phyloP scores from a whole-genome alignment of 2,797 vertebrate species.

The Cetoscarus ocellatus region DNA sequence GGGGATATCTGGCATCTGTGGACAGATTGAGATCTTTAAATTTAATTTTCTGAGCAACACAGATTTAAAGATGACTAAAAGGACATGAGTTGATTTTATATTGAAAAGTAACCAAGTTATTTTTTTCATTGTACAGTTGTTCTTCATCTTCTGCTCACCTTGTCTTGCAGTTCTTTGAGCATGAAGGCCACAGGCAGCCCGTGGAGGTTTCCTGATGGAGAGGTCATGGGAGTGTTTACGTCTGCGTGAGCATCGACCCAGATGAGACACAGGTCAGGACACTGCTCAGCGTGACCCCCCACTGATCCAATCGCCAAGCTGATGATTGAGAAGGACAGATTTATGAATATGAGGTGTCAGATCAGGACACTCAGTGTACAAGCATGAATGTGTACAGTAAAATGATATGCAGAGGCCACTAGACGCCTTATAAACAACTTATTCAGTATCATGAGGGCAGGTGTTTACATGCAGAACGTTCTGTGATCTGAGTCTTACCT shows the following conservation, averaged over 20 bases:
- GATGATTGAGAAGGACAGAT: conserved; percentile 25
- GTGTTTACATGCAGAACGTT: background rate
- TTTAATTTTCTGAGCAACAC: background rate
- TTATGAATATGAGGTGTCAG: conserved; percentile 3
- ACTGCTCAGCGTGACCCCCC: conserved; percentile 90
- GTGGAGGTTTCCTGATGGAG: conserved; percentile 93
- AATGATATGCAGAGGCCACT: background rate
- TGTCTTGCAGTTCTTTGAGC: conserved; percentile 94
- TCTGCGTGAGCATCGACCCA: conserved; percentile 99
- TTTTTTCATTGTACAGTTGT: too few relatives aligned
- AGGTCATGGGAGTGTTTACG: conserved; percentile 94
- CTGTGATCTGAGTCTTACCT: conserved; percentile 82
- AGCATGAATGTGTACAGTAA: background rate
- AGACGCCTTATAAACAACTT: background rate
- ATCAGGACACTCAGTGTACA: background rate
- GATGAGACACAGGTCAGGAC: conserved; percentile 93
- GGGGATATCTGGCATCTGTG: conserved; percentile 91
- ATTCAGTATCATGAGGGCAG: background rate
- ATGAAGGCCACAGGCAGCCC: conserved; percentile 96
- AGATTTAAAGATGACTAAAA: too few relatives aligned
- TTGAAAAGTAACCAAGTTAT: too few relatives aligned
- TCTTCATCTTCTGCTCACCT: conserved; percentile 82
- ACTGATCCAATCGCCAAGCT: conserved; percentile 96
- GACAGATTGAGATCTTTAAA: background rate
- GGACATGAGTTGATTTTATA: too few relatives aligned